Percentiles rank a stretch among this genome's conserved stretches.
Evolutionary conservation across 2,113 vertebrate genomes (phyloP).

Genomic region (Genyomyrus donnyi): DNA sequence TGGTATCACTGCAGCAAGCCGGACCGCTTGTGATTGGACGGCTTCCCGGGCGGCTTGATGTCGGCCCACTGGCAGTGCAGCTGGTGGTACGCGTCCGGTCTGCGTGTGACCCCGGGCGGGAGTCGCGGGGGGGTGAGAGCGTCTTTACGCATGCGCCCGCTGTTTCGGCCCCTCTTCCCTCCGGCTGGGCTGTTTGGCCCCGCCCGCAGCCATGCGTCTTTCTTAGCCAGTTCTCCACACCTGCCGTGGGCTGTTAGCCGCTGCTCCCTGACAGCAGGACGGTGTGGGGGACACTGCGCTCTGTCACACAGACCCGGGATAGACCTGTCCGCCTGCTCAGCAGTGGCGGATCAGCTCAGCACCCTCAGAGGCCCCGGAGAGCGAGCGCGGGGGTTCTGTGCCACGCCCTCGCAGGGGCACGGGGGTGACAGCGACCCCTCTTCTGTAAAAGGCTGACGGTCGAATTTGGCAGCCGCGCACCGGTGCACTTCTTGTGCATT

Average conservation of each 20-base stretch:
- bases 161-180: not conserved
- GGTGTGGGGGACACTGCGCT: not conserved
- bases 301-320: not conserved
- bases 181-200: conserved; percentile 21
- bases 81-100: not conserved
- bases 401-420: not conserved
- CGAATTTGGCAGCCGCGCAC: not conserved
- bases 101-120: not conserved
- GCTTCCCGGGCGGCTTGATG: not conserved
- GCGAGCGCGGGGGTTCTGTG: not conserved
- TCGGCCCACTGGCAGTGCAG: not conserved
- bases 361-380: not conserved
- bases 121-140: not conserved
- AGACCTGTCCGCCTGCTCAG: not conserved
- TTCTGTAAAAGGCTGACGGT: not conserved
- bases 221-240: conserved; percentile 48
- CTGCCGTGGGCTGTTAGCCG: not conserved
- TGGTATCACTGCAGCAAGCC: conserved; percentile 1
- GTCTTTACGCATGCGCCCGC: not conserved
- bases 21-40: not conserved
- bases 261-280: not conserved
- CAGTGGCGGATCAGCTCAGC: not conserved
- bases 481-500: not conserved
- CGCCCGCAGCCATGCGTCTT: conserved; percentile 54
- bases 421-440: not conserved